Evolutionary conservation across 2,797 vertebrate genomes (phyloP).

Genomic region (Danio choprae): DNA sequence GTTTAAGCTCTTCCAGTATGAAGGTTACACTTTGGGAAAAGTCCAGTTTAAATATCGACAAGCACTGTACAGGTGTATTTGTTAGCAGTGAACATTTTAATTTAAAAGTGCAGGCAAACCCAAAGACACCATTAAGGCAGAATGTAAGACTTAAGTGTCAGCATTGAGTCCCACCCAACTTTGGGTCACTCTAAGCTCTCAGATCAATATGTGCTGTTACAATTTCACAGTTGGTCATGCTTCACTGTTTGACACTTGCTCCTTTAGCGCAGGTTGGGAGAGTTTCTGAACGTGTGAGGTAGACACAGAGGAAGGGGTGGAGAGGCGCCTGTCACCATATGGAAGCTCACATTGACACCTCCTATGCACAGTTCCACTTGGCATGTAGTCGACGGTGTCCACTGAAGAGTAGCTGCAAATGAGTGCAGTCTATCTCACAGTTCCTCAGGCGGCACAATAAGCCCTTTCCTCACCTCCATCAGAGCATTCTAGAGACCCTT

Average conservation of each 20-base stretch:
- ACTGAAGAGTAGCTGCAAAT: constrained; percentile 43
- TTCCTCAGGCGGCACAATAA: constrained; percentile 54
- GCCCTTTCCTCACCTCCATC: constrained; percentile 40
- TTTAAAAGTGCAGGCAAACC: constrained; percentile 36
- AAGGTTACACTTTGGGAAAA: constrained; percentile 24
- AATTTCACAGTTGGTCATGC: constrained; percentile 62
- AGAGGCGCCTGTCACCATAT: constrained; percentile 22
- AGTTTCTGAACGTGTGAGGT: constrained; percentile 37
- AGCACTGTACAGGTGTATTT: constrained; percentile 21
- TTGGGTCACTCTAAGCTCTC: constrained; percentile 50
- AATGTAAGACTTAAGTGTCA: constrained; percentile 35
- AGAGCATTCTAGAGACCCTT: constrained; percentile 31
- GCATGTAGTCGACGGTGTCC: constrained; percentile 42
- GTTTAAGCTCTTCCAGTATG: background rate
- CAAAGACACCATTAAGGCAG: constrained; percentile 22
- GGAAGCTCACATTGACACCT: constrained; percentile 36
- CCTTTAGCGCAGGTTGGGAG: constrained; percentile 43
- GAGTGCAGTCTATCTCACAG: constrained; percentile 54
- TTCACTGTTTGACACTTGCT: constrained; percentile 54
- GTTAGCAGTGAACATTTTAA: constrained; percentile 17
- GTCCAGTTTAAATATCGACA: constrained; percentile 15
- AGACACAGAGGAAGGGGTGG: constrained; percentile 17
- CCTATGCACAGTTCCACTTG: constrained; percentile 34
- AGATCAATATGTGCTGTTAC: constrained; percentile 55
- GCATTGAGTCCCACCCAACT: constrained; percentile 37